These are phyloP conservation scores for Scaptomyza montana DNA, from an alignment of 1,140 invertebrate species.

Conservation along the genomic window DNA sequence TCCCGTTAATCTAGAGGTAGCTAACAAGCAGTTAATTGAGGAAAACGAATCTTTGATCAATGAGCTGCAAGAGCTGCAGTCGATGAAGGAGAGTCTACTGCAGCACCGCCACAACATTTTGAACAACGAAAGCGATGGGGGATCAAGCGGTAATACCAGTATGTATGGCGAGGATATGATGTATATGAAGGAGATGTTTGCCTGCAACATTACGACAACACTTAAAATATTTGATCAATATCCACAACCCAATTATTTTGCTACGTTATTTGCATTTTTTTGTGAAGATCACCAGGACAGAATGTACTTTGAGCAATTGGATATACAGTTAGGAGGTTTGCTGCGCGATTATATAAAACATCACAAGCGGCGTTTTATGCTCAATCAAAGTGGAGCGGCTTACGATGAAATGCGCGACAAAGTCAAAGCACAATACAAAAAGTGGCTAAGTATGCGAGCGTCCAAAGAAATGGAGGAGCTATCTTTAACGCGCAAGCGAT, in stretches of 20 bases:
- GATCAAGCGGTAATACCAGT: not conserved
- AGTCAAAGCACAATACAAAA: conserved; percentile 11
- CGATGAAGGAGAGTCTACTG: conserved; percentile 1
- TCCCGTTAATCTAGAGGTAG: not conserved
- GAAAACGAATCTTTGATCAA: conserved; percentile 17
- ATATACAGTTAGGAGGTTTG: conserved; percentile 25
- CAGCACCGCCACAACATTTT: not conserved
- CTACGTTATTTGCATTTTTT: conserved; percentile 28
- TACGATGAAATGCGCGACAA: conserved; percentile 28
- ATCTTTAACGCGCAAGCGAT: conserved; percentile 18
- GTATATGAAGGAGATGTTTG: conserved; percentile 47
- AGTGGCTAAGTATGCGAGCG: not conserved
- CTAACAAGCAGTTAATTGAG: conserved; percentile 16
- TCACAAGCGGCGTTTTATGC: conserved; percentile 3
- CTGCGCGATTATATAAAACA: conserved; percentile 16
- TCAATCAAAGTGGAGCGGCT: conserved; percentile 13
- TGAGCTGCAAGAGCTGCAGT: conserved; percentile 28
- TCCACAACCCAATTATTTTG: conserved; percentile 35
- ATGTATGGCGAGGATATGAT: conserved; percentile 28
- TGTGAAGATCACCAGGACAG: conserved; percentile 22
- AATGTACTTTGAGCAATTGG: conserved; percentile 17
- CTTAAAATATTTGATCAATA: conserved; percentile 26
- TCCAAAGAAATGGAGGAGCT: conserved; percentile 28
- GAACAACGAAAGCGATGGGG: not conserved
- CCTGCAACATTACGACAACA: conserved; percentile 21